Percentiles rank a stretch among this genome's conserved stretches.
Conservation (phyloP, 2,113 vertebrate species). For the Periophthalmodon schlosseri region DNA sequence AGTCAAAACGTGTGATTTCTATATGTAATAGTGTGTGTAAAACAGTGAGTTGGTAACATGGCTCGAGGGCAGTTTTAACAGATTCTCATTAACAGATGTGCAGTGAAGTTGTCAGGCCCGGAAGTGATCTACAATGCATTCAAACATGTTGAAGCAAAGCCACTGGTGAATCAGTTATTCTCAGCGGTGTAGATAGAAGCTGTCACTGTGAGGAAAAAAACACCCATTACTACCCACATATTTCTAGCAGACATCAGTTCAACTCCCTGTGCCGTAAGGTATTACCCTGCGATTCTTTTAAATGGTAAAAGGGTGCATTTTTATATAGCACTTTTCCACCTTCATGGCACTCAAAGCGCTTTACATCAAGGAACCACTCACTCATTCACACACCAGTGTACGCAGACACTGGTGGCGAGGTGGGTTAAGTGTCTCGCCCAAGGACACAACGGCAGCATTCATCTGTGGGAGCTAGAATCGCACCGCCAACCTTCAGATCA, state of each 20-base stretch:
- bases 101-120: neutral
- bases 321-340: no score
- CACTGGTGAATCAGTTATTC: neutral
- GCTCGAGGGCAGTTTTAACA: neutral
- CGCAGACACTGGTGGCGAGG: no score
- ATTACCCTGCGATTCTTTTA: no score
- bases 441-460: no score
- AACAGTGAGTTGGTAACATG: neutral
- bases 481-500: no score
- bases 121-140: neutral
- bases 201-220: neutral
- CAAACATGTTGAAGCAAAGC: conserved; percentile 7
- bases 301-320: no score
- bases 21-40: neutral
- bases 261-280: no score
- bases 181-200: neutral
- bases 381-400: no score
- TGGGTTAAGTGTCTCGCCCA: no score
- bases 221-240: neutral
- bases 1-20: conserved; percentile 3
- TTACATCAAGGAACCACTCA: no score
- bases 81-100: neutral
- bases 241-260: neutral
- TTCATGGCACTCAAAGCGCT: no score
- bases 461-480: no score